Base-by-base conservation (phyloP, 2,888 invertebrate species). In the Synanthedon tipuliformis region DNA sequence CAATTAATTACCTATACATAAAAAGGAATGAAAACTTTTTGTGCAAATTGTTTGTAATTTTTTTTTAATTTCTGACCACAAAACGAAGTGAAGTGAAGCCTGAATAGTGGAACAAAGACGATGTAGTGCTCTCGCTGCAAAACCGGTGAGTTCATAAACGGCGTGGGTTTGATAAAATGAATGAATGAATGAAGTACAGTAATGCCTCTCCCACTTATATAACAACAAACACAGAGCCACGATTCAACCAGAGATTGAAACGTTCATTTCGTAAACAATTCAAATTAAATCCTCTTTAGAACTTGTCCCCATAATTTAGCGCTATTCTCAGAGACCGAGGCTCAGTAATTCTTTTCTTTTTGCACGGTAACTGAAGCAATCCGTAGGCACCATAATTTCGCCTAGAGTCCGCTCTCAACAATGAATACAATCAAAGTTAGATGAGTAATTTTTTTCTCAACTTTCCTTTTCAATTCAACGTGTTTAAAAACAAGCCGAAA, bases 111-210 rank as follows among this genome's bases (percentile, higher is more conserved):
- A 16, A 49, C 49, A 49, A 49, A 49, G 16, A 49, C 78, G 78
- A n/a, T 45, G 45, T 45, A 45, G 45, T 71, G 70, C 71, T 71
- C 75, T 79, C 63, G 68, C 66, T 68, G 73, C 75, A 75, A 80
- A 74, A 68, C 68, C 67, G 66, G 67, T 59, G 68, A 67, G 74
- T 72, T 80, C 80, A 72, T 81, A 82, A 81, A 81, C 69, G 72
- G 69, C 11, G 10, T 13, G 15, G 40, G 41, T 45, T 45, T 11
- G 15, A 13, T 3, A 51, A 51, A 41, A 41, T 40, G 51, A 40
- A 16, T 41, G 51, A 40, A 16, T 41, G 49, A 23, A 49, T 13
- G 18, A 49, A n/a, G 48, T 34, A 15, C 45, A 45, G 12, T 12
- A 15, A 45, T 45, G 45, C 13, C 45, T 45, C 15, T 45, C n/a